Conservation (phyloP, 2,113 vertebrate genomes). For the Petromus typicus region DNA sequence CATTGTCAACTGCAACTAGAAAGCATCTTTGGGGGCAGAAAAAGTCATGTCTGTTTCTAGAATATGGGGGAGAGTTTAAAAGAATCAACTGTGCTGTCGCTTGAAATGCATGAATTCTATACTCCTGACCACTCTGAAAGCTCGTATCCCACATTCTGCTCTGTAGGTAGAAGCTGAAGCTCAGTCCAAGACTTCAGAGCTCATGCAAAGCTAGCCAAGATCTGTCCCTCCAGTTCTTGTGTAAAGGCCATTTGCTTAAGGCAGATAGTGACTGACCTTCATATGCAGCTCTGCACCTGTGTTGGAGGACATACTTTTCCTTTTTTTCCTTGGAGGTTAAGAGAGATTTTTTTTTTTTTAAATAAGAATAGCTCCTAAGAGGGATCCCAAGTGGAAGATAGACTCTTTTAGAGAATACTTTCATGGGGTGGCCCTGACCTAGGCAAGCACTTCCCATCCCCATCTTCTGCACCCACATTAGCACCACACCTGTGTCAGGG, state of each 20-base stretch:
- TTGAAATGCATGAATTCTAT: background rate
- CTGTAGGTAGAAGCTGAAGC: background rate
- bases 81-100: background rate
- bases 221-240: background rate
- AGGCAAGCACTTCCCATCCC: fast-evolving
- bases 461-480: background rate
- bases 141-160: background rate
- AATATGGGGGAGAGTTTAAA: background rate
- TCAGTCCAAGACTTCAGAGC: background rate
- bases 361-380: background rate
- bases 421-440: background rate
- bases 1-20: background rate
- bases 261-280: background rate
- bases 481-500: background rate
- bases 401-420: background rate
- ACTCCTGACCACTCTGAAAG: background rate
- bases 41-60: background rate
- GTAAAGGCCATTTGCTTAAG: background rate
- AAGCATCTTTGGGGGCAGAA: background rate
- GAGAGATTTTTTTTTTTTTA: background rate
- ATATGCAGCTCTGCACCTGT: background rate
- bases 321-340: background rate
- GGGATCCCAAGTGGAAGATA: background rate
- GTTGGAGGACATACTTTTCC: background rate
- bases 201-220: fast-evolving